Conservation (phyloP, 2,888 invertebrate species). For the Luperina nickerlii region DNA sequence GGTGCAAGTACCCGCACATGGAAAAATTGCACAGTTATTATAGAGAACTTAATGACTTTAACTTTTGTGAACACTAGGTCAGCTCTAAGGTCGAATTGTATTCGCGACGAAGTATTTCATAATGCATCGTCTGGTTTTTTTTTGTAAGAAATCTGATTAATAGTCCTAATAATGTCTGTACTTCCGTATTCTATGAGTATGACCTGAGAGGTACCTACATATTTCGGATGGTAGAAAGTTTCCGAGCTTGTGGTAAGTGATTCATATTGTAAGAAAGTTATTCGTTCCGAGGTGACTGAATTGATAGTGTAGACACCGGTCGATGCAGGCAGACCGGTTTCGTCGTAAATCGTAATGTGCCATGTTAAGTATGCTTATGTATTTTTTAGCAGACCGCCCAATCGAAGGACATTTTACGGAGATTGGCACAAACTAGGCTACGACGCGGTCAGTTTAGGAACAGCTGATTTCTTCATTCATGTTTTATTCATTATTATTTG, state of each 20-base stretch:
- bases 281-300: constrained; percentile 82
- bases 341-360: constrained; percentile 82
- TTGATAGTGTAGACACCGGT: constrained; percentile 78
- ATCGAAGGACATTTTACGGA: constrained; percentile 78
- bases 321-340: constrained; percentile 85
- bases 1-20: constrained; percentile 56
- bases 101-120: constrained; percentile 35
- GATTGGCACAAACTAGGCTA: constrained; percentile 65
- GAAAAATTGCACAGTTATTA: constrained; percentile 19
- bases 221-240: constrained; percentile 67
- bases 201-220: constrained; percentile 37
- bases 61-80: constrained; percentile 57
- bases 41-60: constrained; percentile 20
- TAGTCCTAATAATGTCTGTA: neutral
- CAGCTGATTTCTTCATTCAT: constrained; percentile 74
- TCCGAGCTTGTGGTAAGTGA: constrained; percentile 72
- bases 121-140: constrained; percentile 36
- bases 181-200: constrained; percentile 27
- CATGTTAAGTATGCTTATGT: constrained; percentile 63
- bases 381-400: constrained; percentile 74
- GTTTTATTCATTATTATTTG: constrained; percentile 67
- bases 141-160: constrained; percentile 17
- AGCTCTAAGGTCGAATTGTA: constrained; percentile 50
- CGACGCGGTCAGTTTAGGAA: constrained; percentile 57
- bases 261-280: constrained; percentile 85